Conservation (phyloP, 30 jellyfish, hydroid and myxozoan species). For the Hydractinia echinata region DNA sequence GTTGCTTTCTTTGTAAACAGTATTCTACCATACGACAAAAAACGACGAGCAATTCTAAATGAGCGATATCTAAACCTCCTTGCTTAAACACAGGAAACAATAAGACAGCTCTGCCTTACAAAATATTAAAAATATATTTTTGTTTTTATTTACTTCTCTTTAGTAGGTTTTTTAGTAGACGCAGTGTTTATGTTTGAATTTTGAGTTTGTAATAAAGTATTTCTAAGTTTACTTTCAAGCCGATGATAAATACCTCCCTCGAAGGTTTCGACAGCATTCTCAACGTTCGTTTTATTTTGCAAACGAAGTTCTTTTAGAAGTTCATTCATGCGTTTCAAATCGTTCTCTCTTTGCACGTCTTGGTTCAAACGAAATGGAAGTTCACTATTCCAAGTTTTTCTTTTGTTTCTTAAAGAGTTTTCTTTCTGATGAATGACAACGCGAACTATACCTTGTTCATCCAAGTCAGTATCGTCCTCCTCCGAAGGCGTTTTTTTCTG, state of each 20-base stretch:
- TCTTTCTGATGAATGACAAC: slow-evolving; percentile 26
- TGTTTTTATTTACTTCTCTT: too few species aligned
- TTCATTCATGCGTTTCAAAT: slow-evolving; percentile 69
- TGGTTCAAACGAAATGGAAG: slow-evolving; percentile 69
- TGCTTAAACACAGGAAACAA: too few species aligned
- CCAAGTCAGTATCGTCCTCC: slow-evolving; percentile 10
- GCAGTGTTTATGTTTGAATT: neutral
- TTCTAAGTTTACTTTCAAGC: slow-evolving; percentile 2
- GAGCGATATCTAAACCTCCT: too few species aligned
- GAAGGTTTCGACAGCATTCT: neutral
- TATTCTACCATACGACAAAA: too few species aligned
- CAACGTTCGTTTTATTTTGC: neutral
- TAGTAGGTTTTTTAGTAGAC: too few species aligned
- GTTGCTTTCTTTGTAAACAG: too few species aligned
- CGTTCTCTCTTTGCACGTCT: slow-evolving; percentile 77
- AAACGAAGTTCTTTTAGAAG: slow-evolving; percentile 16
- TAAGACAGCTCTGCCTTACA: too few species aligned
- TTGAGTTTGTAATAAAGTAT: neutral
- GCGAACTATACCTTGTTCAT: slow-evolving; percentile 27
- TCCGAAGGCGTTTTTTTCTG: neutral
- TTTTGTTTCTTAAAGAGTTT: neutral
- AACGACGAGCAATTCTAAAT: too few species aligned
- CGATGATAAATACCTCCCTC: slow-evolving; percentile 21
- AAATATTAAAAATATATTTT: too few species aligned
- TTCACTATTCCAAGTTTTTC: slow-evolving; percentile 57